Evolutionary conservation across 2,888 invertebrate species (phyloP), one percentile per base, ranked within the genome.

Genomic region (Julus scanicus): DNA sequence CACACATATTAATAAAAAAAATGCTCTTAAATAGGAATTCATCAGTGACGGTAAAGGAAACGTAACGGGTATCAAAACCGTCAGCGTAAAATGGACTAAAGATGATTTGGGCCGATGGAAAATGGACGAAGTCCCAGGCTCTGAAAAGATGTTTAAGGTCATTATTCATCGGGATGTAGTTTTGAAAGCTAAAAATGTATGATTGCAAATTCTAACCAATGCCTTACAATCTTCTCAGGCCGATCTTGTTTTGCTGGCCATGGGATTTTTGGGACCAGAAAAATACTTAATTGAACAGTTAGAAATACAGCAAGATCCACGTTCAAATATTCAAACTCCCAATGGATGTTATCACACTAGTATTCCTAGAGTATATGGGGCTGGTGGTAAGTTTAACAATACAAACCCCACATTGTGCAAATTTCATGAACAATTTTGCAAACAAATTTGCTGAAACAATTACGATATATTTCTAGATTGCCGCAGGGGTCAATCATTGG

Each of bases 231-330:
- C 3, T 80, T 53, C 89, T 6, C 90, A 94, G 93, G 93, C 97
- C 88, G 98, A 99, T 92, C 94, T 99, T 89, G 97, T 99, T 88
- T 94, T 99, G 89, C 94, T 99, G 87, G 99, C 99, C 3, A 99
- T 99, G 99, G 99, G 99, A 91, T 99, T 99, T 94, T 93, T 98
- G 89, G 99, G 99, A 0, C 99, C 99, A 0, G 99, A 99, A 93
- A 94, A 97, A 91, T 95, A 96, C 89, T 95, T 99, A 88, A 95
- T 97, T 86, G 95, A 95, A 90, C 97, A 99, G 92, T 90, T 94
- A 89, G 94, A 94, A 84, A 93, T 98, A 80, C 95, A 96, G 80
- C 93, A 97, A 91, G 99, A 99, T 93, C 95, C 96, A 0, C 95
- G 99, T 89, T 97, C 98, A 91, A 99, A 99, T 93, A 95, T 98